Percentiles rank a stretch among this genome's conserved stretches.
phyloP scores from a whole-genome alignment of 2,113 vertebrate species.

The Herpetotheres cachinnans region DNA sequence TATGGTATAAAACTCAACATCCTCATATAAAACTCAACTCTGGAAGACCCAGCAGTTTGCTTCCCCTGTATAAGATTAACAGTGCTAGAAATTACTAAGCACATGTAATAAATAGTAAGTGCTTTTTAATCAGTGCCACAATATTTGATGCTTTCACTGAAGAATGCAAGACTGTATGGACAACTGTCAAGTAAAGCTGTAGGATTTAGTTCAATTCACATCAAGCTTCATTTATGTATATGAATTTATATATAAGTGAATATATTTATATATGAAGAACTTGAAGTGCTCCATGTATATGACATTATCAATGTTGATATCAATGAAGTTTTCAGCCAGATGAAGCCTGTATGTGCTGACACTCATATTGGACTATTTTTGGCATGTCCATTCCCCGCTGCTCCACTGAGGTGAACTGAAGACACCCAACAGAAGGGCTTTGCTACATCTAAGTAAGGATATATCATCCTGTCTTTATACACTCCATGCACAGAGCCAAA shows the following conservation, averaged over 20 bases:
- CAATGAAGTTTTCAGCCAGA: not conserved
- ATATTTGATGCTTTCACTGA: not conserved
- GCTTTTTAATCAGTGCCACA: not conserved
- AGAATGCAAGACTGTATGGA: not conserved
- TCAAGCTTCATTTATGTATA: not conserved
- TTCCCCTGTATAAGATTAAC: not conserved
- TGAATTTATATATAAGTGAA: not conserved
- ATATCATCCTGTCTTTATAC: not conserved
- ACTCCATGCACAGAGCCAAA: not conserved
- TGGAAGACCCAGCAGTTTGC: not conserved
- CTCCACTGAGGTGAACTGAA: not conserved
- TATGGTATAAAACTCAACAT: not conserved
- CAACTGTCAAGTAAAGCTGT: not conserved
- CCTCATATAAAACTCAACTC: not conserved
- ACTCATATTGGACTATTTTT: not conserved
- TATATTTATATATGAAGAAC: not conserved
- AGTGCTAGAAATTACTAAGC: not conserved
- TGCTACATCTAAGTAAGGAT: not conserved
- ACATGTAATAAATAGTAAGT: not conserved
- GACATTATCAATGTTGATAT: not conserved
- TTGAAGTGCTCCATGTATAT: not conserved
- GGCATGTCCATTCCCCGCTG: not conserved
- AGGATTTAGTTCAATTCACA: not conserved
- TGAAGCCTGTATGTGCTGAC: not conserved
- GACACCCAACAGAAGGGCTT: not conserved